These are phyloP conservation scores for Neocrepidodera transversa DNA, from an alignment of 2,888 invertebrate genomes.

Conservation along the genomic window DNA sequence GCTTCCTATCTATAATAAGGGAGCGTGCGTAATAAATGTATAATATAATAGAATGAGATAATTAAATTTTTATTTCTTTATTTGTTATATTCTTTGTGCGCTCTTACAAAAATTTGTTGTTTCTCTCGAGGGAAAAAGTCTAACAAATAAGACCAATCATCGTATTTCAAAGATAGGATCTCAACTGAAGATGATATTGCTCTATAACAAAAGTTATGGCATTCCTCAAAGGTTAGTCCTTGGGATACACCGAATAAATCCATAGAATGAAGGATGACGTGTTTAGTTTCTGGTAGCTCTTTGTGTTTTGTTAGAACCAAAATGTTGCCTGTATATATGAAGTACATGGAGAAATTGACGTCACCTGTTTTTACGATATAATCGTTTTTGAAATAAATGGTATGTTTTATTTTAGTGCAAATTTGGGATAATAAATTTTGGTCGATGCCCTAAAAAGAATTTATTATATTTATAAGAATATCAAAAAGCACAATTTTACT, in stretches of 20 bases:
- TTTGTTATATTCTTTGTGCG: slow-evolving; percentile 29
- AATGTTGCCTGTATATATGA: slow-evolving; percentile 66
- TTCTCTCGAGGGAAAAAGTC: slow-evolving; percentile 49
- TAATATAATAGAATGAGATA: background rate
- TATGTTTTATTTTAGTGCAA: slow-evolving; percentile 62
- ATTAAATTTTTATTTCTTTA: background rate
- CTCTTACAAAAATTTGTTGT: slow-evolving; percentile 47
- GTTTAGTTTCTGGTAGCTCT: slow-evolving; percentile 61
- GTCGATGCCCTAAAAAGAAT: slow-evolving; percentile 56
- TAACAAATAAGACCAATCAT: slow-evolving; percentile 64
- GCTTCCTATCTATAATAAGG: too few relatives aligned
- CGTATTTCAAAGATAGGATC: slow-evolving; percentile 62
- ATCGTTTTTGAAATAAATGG: slow-evolving; percentile 65
- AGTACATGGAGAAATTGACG: slow-evolving; percentile 65
- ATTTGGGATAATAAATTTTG: slow-evolving; percentile 64
- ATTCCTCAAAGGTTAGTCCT: slow-evolving; percentile 64
- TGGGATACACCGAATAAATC: slow-evolving; percentile 67
- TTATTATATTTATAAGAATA: background rate
- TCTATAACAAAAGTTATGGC: slow-evolving; percentile 65
- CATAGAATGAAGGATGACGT: slow-evolving; percentile 63
- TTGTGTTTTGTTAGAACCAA: slow-evolving; percentile 65
- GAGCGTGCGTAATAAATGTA: too few relatives aligned
- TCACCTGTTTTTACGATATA: slow-evolving; percentile 66
- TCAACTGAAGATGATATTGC: slow-evolving; percentile 63
- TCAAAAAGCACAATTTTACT: slow-evolving; percentile 19